A percentile compares a stretch with the other conserved stretches of the same genome.
Conservation (phyloP, 2,888 invertebrate genomes). For the Caenorhabditis sinica region DNA sequence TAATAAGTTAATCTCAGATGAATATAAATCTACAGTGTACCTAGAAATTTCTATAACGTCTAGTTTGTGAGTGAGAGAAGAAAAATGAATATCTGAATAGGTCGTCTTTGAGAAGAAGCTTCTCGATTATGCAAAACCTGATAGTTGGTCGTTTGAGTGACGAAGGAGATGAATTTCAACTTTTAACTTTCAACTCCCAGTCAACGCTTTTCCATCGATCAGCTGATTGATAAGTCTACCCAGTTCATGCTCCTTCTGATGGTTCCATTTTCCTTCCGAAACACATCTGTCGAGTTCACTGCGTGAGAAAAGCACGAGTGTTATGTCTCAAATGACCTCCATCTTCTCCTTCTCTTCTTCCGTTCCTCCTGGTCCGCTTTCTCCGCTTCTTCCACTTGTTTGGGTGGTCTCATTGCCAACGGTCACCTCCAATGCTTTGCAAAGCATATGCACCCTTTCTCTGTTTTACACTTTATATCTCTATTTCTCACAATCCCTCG, state of each 20-base stretch:
- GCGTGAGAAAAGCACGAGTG: slow-evolving; percentile 18
- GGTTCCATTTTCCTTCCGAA: not conserved
- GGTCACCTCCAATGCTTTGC: slow-evolving; percentile 4
- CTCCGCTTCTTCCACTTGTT: not conserved
- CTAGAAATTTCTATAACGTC: no score
- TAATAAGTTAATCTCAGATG: no score
- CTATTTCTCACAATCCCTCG: slow-evolving; percentile 16
- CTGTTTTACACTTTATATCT: not conserved
- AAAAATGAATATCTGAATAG: no score
- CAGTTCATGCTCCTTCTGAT: not conserved
- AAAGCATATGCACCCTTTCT: slow-evolving; percentile 4
- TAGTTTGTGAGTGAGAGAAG: no score
- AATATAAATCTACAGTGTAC: no score
- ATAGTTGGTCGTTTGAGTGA: no score
- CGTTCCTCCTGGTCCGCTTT: slow-evolving; percentile 22
- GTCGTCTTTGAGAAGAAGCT: no score
- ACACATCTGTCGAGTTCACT: slow-evolving; percentile 13
- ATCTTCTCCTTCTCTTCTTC: not conserved
- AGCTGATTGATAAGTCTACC: not conserved
- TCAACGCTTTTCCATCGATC: not conserved
- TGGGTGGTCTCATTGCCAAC: slow-evolving; percentile 13
- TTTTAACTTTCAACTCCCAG: not conserved
- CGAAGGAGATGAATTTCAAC: no score
- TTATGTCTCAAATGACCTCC: slow-evolving; percentile 18
- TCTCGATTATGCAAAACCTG: no score